Conservation (phyloP, 2,888 invertebrate genomes). For the Drosophila falleni region DNA sequence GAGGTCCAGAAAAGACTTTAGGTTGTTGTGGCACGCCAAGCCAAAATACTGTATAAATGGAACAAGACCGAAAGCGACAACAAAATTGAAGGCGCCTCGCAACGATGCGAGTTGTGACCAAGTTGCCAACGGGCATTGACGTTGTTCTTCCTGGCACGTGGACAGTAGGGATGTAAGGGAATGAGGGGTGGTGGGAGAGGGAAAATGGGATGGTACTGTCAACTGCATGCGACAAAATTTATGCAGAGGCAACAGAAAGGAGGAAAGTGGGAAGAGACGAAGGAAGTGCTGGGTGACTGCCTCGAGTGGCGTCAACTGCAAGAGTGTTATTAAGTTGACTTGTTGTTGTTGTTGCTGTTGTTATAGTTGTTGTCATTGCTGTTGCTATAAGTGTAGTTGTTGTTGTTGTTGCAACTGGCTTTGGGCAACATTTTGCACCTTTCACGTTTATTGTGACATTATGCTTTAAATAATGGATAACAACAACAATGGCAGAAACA, state of each 20-base stretch:
- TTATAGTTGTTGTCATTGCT: conserved; percentile 14
- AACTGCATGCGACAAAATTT: conserved; percentile 51
- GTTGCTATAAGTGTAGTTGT: neutral
- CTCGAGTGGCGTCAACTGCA: conserved; percentile 56
- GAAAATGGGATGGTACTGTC: conserved; percentile 19
- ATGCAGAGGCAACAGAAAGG: conserved; percentile 29
- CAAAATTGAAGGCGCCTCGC: conserved; percentile 30
- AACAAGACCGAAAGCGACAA: conserved; percentile 21
- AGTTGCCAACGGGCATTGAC: conserved; percentile 51
- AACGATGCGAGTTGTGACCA: conserved; percentile 35
- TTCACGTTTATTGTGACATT: conserved; percentile 79
- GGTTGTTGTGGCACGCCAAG: conserved; percentile 21
- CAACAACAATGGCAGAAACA: conserved; percentile 46
- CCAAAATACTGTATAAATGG: neutral
- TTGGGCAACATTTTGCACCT: conserved; percentile 76
- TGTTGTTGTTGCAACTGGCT: conserved; percentile 43
- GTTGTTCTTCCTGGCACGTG: conserved; percentile 38
- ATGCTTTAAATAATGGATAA: conserved; percentile 74
- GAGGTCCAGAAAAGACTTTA: conserved; percentile 8
- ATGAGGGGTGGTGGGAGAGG: neutral
- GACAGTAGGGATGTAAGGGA: conserved; percentile 22
- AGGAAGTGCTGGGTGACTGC: conserved; percentile 28
- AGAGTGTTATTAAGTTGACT: conserved; percentile 67
- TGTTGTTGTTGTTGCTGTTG: conserved; percentile 51
- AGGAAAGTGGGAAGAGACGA: neutral